phyloP scores from a whole-genome alignment of 2,113 vertebrate species.

The Eidolon helvum region DNA sequence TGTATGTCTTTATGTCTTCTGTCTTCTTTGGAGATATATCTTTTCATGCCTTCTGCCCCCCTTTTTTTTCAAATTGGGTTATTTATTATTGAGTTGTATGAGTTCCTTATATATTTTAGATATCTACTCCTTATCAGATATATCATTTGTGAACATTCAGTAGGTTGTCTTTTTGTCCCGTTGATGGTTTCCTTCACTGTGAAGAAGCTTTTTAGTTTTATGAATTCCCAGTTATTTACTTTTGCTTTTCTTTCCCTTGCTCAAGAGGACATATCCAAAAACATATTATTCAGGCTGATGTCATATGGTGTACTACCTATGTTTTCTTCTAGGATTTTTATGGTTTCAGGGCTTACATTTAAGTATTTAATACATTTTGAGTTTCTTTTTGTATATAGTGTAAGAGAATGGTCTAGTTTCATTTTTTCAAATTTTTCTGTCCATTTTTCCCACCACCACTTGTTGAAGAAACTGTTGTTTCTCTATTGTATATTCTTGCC shows the following conservation, averaged over 20 bases:
- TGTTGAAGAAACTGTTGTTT: too few relatives aligned
- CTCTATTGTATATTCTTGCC: too few relatives aligned
- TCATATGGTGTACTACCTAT: too few relatives aligned
- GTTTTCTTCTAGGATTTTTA: too few relatives aligned
- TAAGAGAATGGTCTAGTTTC: too few relatives aligned
- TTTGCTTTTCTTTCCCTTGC: neutral
- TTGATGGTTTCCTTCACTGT: neutral
- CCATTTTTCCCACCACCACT: too few relatives aligned
- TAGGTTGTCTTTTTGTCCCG: neutral
- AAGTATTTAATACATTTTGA: too few relatives aligned
- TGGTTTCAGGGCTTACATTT: too few relatives aligned
- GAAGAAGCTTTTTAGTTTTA: neutral
- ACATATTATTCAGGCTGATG: neutral
- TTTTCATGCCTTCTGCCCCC: neutral
- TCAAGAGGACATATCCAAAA: neutral
- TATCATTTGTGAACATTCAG: neutral
- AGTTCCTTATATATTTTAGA: neutral
- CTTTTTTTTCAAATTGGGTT: neutral
- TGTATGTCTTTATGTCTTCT: too few relatives aligned
- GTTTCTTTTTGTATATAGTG: too few relatives aligned
- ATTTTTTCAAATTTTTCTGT: too few relatives aligned
- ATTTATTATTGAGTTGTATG: neutral
- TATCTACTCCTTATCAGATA: neutral
- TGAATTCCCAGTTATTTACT: neutral
- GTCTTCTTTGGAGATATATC: too few relatives aligned